Evolutionary conservation across 2,888 invertebrate species (phyloP).

Genomic region (Metopia argyrocephala): DNA sequence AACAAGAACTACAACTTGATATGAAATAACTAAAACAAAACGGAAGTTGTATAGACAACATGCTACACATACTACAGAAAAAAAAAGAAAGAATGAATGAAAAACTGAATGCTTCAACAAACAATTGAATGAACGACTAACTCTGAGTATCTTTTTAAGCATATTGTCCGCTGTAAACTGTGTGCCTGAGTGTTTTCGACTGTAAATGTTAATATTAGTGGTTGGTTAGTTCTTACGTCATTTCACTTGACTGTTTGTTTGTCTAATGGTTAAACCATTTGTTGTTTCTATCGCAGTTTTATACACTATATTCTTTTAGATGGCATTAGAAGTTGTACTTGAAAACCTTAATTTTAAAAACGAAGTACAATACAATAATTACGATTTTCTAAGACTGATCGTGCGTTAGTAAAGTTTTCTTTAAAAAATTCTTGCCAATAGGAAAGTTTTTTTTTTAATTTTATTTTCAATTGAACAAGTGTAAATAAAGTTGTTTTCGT

Average conservation of each 20-base stretch:
- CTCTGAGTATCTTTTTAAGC: not conserved
- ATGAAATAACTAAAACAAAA: conserved; percentile 36
- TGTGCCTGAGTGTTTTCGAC: not conserved
- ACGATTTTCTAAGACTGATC: too few species aligned
- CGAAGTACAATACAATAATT: too few species aligned
- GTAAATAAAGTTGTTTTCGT: too few species aligned
- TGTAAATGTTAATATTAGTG: not conserved
- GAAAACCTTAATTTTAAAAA: too few species aligned
- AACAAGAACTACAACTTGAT: not conserved
- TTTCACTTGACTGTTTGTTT: not conserved
- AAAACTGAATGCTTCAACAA: not conserved
- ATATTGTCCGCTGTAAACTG: not conserved
- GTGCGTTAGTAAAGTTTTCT: too few species aligned
- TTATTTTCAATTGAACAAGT: too few species aligned
- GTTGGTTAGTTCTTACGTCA: not conserved
- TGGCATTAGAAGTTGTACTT: too few species aligned
- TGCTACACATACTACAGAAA: conserved; percentile 53
- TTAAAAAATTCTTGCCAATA: too few species aligned
- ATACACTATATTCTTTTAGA: too few species aligned
- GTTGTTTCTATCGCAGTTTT: not conserved
- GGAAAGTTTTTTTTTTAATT: too few species aligned
- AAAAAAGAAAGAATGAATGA: too few species aligned
- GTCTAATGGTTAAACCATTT: not conserved
- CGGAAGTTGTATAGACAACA: conserved; percentile 59
- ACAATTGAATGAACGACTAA: conserved; percentile 13